Conservation (phyloP, 2,797 vertebrate species). For the Zalophus californianus region DNA sequence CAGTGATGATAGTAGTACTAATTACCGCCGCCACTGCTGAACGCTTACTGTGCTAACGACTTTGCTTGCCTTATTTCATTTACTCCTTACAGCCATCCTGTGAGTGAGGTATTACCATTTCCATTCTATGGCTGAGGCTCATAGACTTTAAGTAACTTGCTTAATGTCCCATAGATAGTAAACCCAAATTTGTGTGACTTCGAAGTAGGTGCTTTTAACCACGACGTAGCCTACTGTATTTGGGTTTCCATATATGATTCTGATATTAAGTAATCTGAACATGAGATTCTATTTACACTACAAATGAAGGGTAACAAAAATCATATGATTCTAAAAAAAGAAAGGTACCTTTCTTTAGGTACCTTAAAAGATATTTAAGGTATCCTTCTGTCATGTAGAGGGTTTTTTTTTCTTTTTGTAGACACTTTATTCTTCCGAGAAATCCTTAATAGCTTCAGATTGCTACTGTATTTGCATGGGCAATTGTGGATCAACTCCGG, state of each 20-base stretch:
- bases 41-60: background rate
- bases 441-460: slow-evolving; percentile 4
- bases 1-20: background rate
- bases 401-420: background rate
- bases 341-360: background rate
- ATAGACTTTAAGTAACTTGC: slow-evolving; percentile 63
- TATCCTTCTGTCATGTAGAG: background rate
- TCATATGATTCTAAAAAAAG: background rate
- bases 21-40: background rate
- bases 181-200: background rate
- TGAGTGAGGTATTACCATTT: background rate
- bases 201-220: background rate
- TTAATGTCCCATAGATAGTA: background rate
- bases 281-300: background rate
- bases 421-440: slow-evolving; percentile 18
- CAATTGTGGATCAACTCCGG: background rate
- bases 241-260: slow-evolving; percentile 11
- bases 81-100: background rate
- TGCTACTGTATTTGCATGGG: background rate
- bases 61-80: background rate
- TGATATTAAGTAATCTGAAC: slow-evolving; percentile 1
- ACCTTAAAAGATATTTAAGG: background rate
- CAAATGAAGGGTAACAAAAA: background rate
- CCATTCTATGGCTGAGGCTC: background rate
- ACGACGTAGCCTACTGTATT: background rate